These are phyloP conservation scores for Elachura formosa DNA, from an alignment of 2,113 vertebrate genomes.

Conservation along the genomic window DNA sequence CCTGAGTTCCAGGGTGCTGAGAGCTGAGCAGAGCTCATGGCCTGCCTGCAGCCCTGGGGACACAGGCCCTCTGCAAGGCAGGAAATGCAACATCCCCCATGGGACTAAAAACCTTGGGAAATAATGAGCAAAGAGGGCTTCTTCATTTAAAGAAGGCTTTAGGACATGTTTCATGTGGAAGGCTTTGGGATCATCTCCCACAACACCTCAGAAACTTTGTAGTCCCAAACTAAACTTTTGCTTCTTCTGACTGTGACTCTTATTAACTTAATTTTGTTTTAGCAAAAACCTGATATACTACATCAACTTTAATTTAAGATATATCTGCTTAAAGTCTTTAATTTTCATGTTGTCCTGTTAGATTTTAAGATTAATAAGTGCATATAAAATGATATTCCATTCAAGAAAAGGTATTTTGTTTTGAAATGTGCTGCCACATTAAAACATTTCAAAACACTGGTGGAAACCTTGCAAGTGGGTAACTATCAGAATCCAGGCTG, in stretches of 20 bases:
- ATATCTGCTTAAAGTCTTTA: background rate
- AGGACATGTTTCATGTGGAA: background rate
- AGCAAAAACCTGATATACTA: background rate
- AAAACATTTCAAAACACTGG: background rate
- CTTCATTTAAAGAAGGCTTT: background rate
- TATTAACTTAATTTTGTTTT: background rate
- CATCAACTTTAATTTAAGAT: background rate
- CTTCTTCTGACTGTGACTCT: background rate
- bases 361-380: background rate
- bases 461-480: background rate
- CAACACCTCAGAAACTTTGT: background rate
- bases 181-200: background rate
- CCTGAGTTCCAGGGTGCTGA: background rate
- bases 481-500: background rate
- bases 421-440: background rate
- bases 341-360: background rate
- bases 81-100: background rate
- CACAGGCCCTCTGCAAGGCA: background rate
- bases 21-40: too few relatives aligned
- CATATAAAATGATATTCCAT: background rate
- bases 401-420: background rate
- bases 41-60: background rate
- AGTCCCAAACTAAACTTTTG: background rate
- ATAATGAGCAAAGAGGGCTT: background rate
- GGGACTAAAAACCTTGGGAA: background rate